Evolutionary conservation across 2,888 invertebrate genomes (phyloP), one percentile per base, ranked within the genome.

Genomic region (Diaperis boleti): DNA sequence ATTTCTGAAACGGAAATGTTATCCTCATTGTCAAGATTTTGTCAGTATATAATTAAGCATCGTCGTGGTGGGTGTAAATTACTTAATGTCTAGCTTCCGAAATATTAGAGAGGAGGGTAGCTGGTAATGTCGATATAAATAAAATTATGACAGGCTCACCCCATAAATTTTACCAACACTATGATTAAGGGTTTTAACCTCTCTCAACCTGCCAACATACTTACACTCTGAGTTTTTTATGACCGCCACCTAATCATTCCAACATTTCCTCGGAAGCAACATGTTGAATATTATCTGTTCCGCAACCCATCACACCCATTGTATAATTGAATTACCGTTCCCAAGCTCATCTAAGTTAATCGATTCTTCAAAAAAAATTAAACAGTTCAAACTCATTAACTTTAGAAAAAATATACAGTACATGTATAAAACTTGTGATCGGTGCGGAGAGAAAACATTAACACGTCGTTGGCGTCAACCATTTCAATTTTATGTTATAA

Each of bases 131-230:
- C 72, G 72, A 71, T 71, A 74, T 73, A 72, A 74, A 72, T 74
- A 72, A 72, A 75, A 72, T 73, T 73, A 72, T 69, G 71, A 70
- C 72, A 59, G 71, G 66, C 66, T 72, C 70, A 72, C 72, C 72
- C 72, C 70, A 74, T 76, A 75, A 75, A 76, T 75, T 72, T 74
- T 64, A 55, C 66, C 66, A 63, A 68, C 69, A 67, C 73, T 72
- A 73, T 74, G 73, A 75, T 75, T 76, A 74, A 73, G 70, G 70
- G 71, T 65, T 67, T 69, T 70, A 67, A 65, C 69, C 70, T 66
- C 64, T 68, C 65, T 69, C 59, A 69, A 68, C 60, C 70, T 69
- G 68, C 67, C 67, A 69, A 69, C 69, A 72, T 72, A 66, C 66
- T 64, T 54, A 52, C 59, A 64, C 67, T 65, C 64, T 66, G 65